Base-by-base conservation (phyloP, 2,888 invertebrate genomes). In the Aphrophora alni region DNA sequence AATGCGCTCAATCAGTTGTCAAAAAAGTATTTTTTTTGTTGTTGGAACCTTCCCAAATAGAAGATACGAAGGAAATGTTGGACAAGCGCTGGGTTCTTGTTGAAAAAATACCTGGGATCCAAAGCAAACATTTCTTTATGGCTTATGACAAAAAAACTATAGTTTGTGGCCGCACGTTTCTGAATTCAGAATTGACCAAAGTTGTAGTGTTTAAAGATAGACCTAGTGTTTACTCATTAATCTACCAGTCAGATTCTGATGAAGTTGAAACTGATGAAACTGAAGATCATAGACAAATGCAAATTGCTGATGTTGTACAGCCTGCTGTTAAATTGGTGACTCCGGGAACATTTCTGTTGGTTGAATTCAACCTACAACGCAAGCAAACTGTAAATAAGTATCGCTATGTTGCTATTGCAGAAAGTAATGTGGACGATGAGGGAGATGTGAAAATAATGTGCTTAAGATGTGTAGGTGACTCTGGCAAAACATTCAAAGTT, bases 41-140 rank as follows among this genome's bases (percentile, higher is more conserved):
- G 75, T 75, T 51, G 26, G 3, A 38, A 38, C 44, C 75, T 75
- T 38, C n/a, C 38, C 10, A 75, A 7, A 17, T 74, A 38, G 38
- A 74, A 38, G 74, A 5, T 33, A 38, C 27, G 0, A 38, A 51
- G 26, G 44, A 17, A 25, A 21, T 75, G 14, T 75, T 51, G 8
- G 25, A 44, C 44, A 76, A 68, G 51, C 27, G 76, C 21, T 76
- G 76, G 68, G 28, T 59, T 26, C 76, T 76, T 76, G 76, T 59
- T n/a, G 51, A 76, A 0, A 76, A 76, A 68, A 27, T 76, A 27
- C 76, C 59, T 5, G 26, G 14, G 28, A 76, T 76, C 17, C 76
- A 76, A 76, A 75, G 76, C 21, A 68, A 24, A 51, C 51, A 76
- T 12, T 76, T 76, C 51, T 76, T 76, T 44, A 59, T 68, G 12